These are phyloP conservation scores for Nyctibius bracteatus DNA, from an alignment of 2,113 vertebrate genomes.

Conservation along the genomic window DNA sequence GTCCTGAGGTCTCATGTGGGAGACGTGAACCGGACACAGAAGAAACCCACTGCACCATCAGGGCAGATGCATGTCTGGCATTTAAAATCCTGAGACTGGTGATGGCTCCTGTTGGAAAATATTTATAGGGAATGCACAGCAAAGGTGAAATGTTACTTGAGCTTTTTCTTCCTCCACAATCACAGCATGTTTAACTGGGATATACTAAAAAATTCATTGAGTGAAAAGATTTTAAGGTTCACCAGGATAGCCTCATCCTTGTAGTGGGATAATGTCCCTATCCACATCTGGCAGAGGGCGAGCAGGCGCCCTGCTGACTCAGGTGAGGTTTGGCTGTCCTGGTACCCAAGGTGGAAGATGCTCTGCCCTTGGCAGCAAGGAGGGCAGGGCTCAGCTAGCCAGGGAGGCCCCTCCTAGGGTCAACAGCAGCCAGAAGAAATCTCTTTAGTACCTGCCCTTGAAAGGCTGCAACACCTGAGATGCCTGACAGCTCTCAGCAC, in stretches of 20 bases:
- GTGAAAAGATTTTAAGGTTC: not conserved
- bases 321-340: not conserved
- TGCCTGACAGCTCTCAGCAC: not conserved
- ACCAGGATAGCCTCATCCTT: not conserved
- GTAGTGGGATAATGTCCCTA: too few relatives aligned
- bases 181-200: not conserved
- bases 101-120: not conserved
- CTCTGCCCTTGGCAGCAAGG: not conserved
- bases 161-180: not conserved
- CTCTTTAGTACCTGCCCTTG: not conserved
- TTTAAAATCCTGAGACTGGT: not conserved
- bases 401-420: not conserved
- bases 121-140: not conserved
- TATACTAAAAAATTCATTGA: not conserved
- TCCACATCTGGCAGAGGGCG: not conserved
- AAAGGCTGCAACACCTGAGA: not conserved
- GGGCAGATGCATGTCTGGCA: not conserved
- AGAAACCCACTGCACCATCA: not conserved
- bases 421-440: not conserved
- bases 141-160: not conserved
- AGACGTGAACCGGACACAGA: not conserved
- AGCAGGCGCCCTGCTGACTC: not conserved
- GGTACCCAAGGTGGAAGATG: not conserved
- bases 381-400: not conserved
- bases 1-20: not conserved